Evolutionary conservation across 1,140 invertebrate genomes (phyloP), one percentile per base, ranked within the genome.

Genomic region (Phocides pigmalion): DNA sequence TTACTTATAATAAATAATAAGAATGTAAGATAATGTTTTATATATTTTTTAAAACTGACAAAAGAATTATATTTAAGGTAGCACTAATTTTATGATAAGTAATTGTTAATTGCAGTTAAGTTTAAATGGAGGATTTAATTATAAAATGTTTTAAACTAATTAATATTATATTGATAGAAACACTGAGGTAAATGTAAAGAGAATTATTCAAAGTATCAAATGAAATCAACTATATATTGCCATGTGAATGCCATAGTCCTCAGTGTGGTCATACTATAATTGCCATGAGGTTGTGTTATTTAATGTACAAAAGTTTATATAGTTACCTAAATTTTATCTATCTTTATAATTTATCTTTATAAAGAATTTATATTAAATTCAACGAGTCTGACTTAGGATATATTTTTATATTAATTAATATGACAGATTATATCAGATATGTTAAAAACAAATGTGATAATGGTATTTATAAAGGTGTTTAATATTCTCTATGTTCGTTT

Each of bases 301-400:
- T 75, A 63, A 68, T 84, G 80, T 87, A 89, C 83, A 89, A 87
- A 87, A 79, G 73, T 72, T 74, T 81, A 79, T 82, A 59, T 70
- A 83, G 86, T 90, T 90, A 90, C 88, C 88, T 75, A 84, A 84
- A 82, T 76, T 78, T 53, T 82, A 74, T 82, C 65, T 72, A 68
- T 79, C 32, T n/a, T 35, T 8, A 35, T 35, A 28, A 8, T 28
- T 28, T 82, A 80, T 78, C 77, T 77, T 73, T 79, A 71, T 74
- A 77, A 74, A 83, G 79, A 84, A 84, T 87, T 87, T 87, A 88
- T 85, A 87, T 85, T 87, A 82, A 86, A 85, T 87, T 90, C 81
- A 82, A 75, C 64, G 84, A 90, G 87, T 90, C 87, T 90, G 87
- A 90, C 71, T 90, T 85, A 85, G 79, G 49, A 67, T 81, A 81